Evolutionary conservation across 2,888 invertebrate genomes (phyloP).

Genomic region (Lottia gigantea): DNA sequence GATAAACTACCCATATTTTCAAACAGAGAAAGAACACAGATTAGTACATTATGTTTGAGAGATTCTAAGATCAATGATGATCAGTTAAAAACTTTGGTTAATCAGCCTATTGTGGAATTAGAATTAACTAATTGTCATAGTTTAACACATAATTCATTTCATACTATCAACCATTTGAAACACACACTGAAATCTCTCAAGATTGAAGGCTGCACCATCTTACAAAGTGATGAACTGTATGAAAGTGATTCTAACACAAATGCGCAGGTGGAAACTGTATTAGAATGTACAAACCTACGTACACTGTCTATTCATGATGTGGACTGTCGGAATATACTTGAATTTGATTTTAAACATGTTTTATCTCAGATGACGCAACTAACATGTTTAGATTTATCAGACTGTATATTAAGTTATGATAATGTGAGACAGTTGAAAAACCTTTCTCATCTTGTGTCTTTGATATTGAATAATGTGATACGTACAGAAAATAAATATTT

Average conservation of each 20-base stretch:
- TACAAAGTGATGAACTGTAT: slow-evolving; percentile 28
- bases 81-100: slow-evolving; percentile 78
- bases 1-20: slow-evolving; percentile 34
- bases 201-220: slow-evolving; percentile 71
- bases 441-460: slow-evolving; percentile 77
- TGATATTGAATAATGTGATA: slow-evolving; percentile 85
- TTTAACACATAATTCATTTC: slow-evolving; percentile 72
- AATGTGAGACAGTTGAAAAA: slow-evolving; percentile 77
- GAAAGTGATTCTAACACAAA: slow-evolving; percentile 15
- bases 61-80: slow-evolving; percentile 74
- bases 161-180: slow-evolving; percentile 78
- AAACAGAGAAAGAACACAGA: slow-evolving; percentile 31
- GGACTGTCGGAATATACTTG: background rate
- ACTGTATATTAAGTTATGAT: slow-evolving; percentile 69
- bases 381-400: slow-evolving; percentile 79
- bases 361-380: slow-evolving; percentile 61
- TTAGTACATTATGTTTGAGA: slow-evolving; percentile 44
- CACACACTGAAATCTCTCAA: slow-evolving; percentile 78
- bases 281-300: slow-evolving; percentile 34
- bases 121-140: slow-evolving; percentile 80
- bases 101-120: slow-evolving; percentile 80
- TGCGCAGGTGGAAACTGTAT: slow-evolving; percentile 19
- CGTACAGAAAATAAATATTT: no score
- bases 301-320: slow-evolving; percentile 11
- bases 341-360: slow-evolving; percentile 17